These are phyloP conservation scores for Dermochelys coriacea DNA, from an alignment of 2,797 vertebrate genomes.

Conservation along the genomic window DNA sequence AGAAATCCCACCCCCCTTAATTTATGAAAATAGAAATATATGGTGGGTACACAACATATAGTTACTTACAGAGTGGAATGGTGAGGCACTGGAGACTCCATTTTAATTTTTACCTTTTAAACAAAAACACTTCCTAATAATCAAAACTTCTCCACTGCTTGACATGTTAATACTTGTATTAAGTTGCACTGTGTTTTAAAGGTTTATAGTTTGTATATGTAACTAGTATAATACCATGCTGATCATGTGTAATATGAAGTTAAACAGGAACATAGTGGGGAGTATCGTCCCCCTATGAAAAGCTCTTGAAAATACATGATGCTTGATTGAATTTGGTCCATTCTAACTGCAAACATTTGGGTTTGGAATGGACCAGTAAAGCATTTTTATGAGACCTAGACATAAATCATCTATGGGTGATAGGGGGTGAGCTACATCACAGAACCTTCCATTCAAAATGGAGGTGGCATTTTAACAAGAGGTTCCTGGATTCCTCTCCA, in stretches of 20 bases:
- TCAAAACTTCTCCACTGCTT: neutral
- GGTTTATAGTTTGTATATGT: neutral
- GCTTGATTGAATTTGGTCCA: neutral
- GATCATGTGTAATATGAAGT: neutral
- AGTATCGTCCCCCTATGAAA: neutral
- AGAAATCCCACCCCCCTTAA: neutral
- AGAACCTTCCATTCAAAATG: neutral
- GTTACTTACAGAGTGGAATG: neutral
- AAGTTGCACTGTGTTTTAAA: neutral
- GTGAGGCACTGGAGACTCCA: neutral
- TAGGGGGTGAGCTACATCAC: neutral
- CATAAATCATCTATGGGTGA: neutral
- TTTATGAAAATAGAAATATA: neutral
- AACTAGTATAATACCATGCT: neutral
- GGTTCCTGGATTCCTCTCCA: neutral
- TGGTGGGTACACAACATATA: neutral
- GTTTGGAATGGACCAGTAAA: neutral
- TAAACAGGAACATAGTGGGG: neutral
- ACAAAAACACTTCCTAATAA: neutral
- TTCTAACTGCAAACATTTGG: fast-evolving
- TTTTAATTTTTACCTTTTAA: neutral
- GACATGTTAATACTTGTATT: neutral
- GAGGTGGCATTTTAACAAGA: neutral
- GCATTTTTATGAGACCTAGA: neutral
- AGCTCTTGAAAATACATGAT: neutral